phyloP scores from a whole-genome alignment of 2,113 vertebrate species.

The Pardalotus punctatus region DNA sequence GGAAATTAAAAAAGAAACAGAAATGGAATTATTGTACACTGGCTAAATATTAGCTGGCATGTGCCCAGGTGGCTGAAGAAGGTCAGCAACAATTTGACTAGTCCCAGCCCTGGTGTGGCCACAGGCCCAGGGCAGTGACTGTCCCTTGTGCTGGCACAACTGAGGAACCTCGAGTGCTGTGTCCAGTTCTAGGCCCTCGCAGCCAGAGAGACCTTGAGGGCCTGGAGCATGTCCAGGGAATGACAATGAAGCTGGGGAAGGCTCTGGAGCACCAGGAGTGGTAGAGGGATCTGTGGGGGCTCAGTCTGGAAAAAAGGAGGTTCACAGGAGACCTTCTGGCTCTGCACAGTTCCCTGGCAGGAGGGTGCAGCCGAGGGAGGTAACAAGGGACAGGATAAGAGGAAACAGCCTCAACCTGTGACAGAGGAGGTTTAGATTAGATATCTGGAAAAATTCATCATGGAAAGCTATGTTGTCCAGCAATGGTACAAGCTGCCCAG shows the following conservation, averaged over 20 bases:
- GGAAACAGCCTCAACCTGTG: rapidly evolving
- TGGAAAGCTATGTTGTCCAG: neutral
- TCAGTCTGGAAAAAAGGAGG: neutral
- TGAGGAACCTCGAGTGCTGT: neutral
- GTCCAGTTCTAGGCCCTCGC: neutral
- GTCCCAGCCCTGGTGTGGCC: neutral
- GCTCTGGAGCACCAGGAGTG: rapidly evolving
- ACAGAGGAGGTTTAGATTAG: neutral
- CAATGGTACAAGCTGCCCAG: neutral
- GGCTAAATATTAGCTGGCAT: neutral
- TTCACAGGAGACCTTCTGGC: neutral
- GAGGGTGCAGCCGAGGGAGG: neutral
- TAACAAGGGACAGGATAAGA: neutral
- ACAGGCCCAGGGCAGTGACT: neutral
- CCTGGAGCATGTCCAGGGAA: neutral
- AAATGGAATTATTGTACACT: neutral
- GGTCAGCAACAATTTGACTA: neutral
- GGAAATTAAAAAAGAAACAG: neutral
- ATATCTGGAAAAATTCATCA: neutral
- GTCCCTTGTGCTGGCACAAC: neutral
- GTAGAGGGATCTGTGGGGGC: neutral
- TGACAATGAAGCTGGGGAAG: neutral
- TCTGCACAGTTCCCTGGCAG: neutral
- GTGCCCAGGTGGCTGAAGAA: neutral
- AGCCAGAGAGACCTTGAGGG: neutral